A percentile compares a stretch with the other conserved stretches of the same genome.
Evolutionary conservation across 2,797 vertebrate species (phyloP).

Genomic region (Cyclopterus lumpus): DNA sequence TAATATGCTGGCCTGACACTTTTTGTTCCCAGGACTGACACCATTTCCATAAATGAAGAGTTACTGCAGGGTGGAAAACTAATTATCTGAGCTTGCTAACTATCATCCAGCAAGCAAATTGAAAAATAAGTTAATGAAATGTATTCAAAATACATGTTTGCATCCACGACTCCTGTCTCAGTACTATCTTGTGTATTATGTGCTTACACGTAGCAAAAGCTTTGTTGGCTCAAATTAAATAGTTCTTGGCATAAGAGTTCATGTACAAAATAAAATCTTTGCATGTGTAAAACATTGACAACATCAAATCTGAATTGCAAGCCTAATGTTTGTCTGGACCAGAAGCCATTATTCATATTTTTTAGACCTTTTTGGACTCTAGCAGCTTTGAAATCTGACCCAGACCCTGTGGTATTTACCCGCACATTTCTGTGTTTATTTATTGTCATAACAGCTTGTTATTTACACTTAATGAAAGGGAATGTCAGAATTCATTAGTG

Average conservation of each 20-base stretch:
- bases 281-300: neutral
- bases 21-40: neutral
- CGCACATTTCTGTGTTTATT: conserved; percentile 70
- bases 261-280: neutral
- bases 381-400: conserved; percentile 59
- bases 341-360: conserved; percentile 51
- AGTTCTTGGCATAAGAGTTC: neutral
- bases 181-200: neutral
- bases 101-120: neutral
- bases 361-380: conserved; percentile 50
- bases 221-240: conserved; percentile 8
- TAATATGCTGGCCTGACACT: neutral
- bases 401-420: conserved; percentile 67
- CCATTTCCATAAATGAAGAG: neutral
- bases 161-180: neutral
- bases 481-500: conserved; percentile 71
- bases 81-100: neutral
- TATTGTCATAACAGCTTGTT: conserved; percentile 73
- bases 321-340: conserved; percentile 13
- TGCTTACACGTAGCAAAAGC: neutral
- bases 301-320: neutral
- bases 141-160: neutral
- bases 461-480: conserved; percentile 73
- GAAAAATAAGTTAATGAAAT: neutral
- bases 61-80: neutral